A percentile compares a stretch with the other conserved stretches of the same genome.
phyloP scores from a whole-genome alignment of 2,797 vertebrate species.

The Sus cebifrons region DNA sequence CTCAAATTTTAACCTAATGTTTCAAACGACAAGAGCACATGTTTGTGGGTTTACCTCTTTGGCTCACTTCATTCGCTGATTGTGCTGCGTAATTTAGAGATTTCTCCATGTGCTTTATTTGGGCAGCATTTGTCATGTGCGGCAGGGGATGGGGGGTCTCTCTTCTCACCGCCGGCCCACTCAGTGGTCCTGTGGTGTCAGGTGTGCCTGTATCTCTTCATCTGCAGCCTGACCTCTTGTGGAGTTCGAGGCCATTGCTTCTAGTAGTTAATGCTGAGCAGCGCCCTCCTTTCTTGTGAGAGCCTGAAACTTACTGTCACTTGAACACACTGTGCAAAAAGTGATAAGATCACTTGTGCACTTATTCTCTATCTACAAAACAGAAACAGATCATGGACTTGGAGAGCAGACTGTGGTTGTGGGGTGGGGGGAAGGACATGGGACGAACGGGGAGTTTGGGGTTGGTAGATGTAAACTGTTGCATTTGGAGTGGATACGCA shows the following conservation, averaged over 20 bases:
- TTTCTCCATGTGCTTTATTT: neutral
- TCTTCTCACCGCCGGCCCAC: fast-evolving
- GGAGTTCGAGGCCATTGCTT: neutral
- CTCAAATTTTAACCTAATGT: neutral
- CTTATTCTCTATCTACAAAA: too few species aligned
- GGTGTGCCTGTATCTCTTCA: neutral
- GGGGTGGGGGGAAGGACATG: too few species aligned
- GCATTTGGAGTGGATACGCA: too few species aligned
- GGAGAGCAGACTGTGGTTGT: too few species aligned
- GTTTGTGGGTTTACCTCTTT: neutral
- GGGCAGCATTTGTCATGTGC: neutral
- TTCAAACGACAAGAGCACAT: neutral
- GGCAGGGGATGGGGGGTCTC: neutral
- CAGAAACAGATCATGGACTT: too few species aligned
- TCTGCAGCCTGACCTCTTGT: neutral
- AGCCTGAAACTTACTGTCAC: neutral
- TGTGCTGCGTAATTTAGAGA: neutral
- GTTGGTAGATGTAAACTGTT: too few species aligned
- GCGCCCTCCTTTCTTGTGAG: neutral
- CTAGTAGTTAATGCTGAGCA: neutral
- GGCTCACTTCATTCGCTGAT: neutral
- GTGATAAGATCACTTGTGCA: too few species aligned
- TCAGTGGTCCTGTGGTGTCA: neutral
- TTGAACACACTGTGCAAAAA: neutral
- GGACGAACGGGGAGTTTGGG: too few species aligned